Evolutionary conservation across 2,888 invertebrate species (phyloP), one percentile per base, ranked within the genome.

Genomic region (Sphinx pinastri): DNA sequence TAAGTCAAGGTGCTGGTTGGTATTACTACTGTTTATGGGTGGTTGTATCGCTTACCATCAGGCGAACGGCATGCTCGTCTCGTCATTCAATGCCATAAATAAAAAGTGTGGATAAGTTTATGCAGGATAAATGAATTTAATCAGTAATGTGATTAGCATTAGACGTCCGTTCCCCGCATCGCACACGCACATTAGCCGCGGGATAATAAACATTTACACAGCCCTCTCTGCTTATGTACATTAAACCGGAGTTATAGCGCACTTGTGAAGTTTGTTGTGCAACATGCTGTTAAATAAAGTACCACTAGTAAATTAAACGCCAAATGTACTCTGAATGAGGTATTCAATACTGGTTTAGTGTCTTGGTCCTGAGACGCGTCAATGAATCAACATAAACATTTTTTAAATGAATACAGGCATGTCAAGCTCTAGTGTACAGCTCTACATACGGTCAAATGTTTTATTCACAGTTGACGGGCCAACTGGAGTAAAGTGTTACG

Each of bases 181-280:
- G 74, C 73, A 73, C 71, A 73, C 71, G 70, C 70, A 71, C 72
- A 73, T 74, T 71, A 72, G 72, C 75, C 71, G 73, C 73, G 74
- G 73, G 74, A 76, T 74, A 73, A 70, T 76, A 81, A 83, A 84
- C 77, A 83, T 81, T 84, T 79, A 80, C 73, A 67, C 68, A 80
- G 72, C 79, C 78, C 83, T 80, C 78, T 76, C 75, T 63, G 49
- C 19, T 19, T 63, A 49, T 63, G 49, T 49, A 63, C 63, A 63
- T 16, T 63, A 63, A 49, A 49, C 13, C 19, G 47, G 49, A 63
- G 49, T 63, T 63, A 63, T 63, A 49, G 60, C 58, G 58, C 58
- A 63, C 63, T 63, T 63, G 49, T 49, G 49, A 49, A 49, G 12
- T 63, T 63, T 49, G 63, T 25, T 49, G 49, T 63, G 49, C 49